phyloP scores from a whole-genome alignment of 2,797 vertebrate genomes.

The Pipistrellus pipistrellus region DNA sequence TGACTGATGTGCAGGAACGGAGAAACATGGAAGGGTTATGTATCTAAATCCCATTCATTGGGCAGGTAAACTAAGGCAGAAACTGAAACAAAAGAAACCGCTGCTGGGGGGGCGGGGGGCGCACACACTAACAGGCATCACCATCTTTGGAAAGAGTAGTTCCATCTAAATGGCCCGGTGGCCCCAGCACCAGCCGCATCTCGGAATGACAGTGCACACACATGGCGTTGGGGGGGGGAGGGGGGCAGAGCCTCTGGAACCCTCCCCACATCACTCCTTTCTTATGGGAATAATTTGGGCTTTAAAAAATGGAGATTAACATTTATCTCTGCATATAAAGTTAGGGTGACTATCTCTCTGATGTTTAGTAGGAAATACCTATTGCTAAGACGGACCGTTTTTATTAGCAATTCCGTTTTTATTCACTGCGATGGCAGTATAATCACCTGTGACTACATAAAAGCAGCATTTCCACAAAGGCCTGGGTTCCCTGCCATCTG shows the following conservation, averaged over 20 bases:
- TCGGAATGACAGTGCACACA: neutral
- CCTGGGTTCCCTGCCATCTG: neutral
- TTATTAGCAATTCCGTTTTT: conserved; percentile 50
- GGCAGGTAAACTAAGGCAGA: neutral
- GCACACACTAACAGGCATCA: too few species aligned
- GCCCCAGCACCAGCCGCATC: neutral
- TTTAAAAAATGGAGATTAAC: neutral
- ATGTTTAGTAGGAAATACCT: neutral
- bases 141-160: too few species aligned
- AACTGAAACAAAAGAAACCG: conserved; percentile 7
- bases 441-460: neutral
- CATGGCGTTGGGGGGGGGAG: neutral
- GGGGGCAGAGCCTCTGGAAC: neutral
- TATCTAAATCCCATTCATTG: neutral
- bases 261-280: neutral
- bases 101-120: neutral
- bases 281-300: conserved; percentile 5
- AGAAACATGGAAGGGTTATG: neutral
- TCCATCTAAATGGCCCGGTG: neutral
- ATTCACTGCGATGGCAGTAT: neutral
- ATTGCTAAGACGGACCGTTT: neutral
- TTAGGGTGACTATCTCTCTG: neutral
- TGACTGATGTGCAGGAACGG: neutral
- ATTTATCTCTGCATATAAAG: neutral
- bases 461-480: conserved; percentile 16